A percentile compares a stretch with the other conserved stretches of the same genome.
Evolutionary conservation across 2,888 invertebrate genomes (phyloP).

Genomic region (Ashinkailepas kermadecensis): DNA sequence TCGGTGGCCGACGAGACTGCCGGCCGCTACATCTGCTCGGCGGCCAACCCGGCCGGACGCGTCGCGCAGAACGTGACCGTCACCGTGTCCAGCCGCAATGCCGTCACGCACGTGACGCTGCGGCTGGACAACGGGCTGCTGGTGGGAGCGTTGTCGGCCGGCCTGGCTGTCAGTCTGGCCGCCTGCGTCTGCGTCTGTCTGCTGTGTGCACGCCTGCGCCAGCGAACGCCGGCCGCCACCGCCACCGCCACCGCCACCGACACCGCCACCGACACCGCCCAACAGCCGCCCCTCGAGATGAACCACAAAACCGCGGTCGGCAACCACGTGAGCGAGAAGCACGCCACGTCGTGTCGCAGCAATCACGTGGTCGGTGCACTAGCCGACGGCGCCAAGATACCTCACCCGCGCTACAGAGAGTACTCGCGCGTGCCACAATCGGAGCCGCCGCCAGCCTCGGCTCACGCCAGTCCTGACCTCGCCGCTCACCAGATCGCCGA

Average conservation of each 20-base stretch:
- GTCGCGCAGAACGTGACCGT: constrained; percentile 72
- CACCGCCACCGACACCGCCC: too few relatives aligned
- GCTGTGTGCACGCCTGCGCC: neutral
- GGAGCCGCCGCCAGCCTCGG: neutral
- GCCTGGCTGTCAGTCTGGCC: neutral
- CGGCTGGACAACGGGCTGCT: constrained; percentile 9
- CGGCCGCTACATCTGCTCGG: constrained; percentile 63
- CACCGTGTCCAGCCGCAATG: neutral
- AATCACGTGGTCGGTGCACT: too few relatives aligned
- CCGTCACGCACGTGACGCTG: constrained; percentile 13
- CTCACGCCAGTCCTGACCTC: neutral
- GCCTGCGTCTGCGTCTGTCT: neutral
- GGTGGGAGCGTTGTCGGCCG: constrained; percentile 2
- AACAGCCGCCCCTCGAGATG: neutral
- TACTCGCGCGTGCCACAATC: neutral
- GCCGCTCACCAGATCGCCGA: neutral
- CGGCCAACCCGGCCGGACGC: constrained; percentile 74
- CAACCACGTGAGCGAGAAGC: neutral
- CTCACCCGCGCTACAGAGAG: neutral
- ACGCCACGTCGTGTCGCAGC: neutral
- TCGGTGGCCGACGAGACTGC: constrained; percentile 34
- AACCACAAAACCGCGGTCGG: neutral
- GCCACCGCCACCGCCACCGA: neutral
- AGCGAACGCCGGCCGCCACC: neutral
- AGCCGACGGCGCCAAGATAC: neutral